These are phyloP conservation scores for Drosophila niveifrons DNA, from an alignment of 2,888 invertebrate genomes.

Conservation along the genomic window DNA sequence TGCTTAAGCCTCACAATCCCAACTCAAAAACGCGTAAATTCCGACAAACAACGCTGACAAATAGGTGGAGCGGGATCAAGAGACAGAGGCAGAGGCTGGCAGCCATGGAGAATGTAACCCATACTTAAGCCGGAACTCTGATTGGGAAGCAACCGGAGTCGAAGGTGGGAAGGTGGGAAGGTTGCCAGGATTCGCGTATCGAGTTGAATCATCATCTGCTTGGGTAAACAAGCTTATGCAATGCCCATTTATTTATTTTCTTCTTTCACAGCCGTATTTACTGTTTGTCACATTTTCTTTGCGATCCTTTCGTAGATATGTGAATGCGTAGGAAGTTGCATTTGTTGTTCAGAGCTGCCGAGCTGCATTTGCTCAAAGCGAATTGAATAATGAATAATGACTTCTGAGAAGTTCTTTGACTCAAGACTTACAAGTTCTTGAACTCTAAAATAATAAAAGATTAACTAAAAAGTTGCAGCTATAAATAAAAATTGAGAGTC, in stretches of 20 bases:
- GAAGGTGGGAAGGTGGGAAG: neutral
- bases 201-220: neutral
- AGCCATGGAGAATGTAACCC: neutral
- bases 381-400: neutral
- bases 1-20: conserved; percentile 1
- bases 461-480: neutral
- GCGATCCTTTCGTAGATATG: neutral
- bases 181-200: conserved; percentile 11
- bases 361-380: neutral
- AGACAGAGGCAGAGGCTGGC: neutral
- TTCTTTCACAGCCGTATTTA: conserved; percentile 19
- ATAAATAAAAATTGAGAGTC: neutral
- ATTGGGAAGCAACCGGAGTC: neutral
- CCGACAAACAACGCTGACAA: conserved; percentile 6
- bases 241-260: neutral
- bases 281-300: conserved; percentile 13
- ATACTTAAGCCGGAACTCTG: neutral
- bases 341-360: neutral
- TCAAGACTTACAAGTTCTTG: neutral
- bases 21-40: conserved; percentile 11
- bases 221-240: neutral
- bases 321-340: neutral
- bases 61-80: conserved; percentile 5
- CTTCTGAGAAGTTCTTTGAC: too few relatives aligned
- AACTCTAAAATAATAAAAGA: neutral